Percentiles rank a stretch among this genome's conserved stretches.
These are phyloP conservation scores for Blera fallax DNA, from an alignment of 2,888 invertebrate species.

Conservation along the genomic window DNA sequence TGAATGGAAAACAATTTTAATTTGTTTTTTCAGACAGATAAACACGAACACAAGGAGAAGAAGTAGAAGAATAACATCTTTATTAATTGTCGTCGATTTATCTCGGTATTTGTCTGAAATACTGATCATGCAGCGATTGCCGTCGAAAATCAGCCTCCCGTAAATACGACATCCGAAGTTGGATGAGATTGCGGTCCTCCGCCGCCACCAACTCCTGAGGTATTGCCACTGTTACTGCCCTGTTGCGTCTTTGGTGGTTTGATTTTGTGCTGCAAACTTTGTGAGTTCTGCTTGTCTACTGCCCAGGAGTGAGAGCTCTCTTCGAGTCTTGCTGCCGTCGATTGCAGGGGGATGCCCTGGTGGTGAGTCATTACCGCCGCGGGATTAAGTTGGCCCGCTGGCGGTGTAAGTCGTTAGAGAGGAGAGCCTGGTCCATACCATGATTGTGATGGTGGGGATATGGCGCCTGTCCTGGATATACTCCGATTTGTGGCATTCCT, in stretches of 20 bases:
- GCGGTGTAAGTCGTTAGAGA: conserved; percentile 80
- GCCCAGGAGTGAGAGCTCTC: conserved; percentile 79
- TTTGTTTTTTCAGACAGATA: conserved; percentile 58
- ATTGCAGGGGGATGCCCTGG: conserved; percentile 81
- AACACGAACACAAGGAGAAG: conserved; percentile 67
- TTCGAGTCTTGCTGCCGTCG: conserved; percentile 83
- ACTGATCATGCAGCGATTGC: conserved; percentile 82
- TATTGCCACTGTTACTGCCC: conserved; percentile 77
- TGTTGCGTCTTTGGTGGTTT: conserved; percentile 82
- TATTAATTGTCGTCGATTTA: conserved; percentile 78
- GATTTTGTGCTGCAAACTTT: conserved; percentile 78
- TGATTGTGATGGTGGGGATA: conserved; percentile 87
- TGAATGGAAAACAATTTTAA: conserved; percentile 62
- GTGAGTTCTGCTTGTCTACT: conserved; percentile 82
- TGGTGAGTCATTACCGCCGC: conserved; percentile 81
- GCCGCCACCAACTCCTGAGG: conserved; percentile 41
- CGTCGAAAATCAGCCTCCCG: conserved; percentile 82
- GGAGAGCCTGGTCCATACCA: conserved; percentile 83
- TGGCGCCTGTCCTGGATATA: conserved; percentile 89
- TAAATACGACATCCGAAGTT: conserved; percentile 81
- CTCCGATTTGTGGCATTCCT: conserved; percentile 82
- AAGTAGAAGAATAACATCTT: conserved; percentile 67
- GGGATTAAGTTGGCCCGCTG: conserved; percentile 80
- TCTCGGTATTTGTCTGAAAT: conserved; percentile 82
- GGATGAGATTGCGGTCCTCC: conserved; percentile 66